These are phyloP conservation scores for Cottus gobio DNA, from an alignment of 2,113 vertebrate genomes.

Conservation along the genomic window DNA sequence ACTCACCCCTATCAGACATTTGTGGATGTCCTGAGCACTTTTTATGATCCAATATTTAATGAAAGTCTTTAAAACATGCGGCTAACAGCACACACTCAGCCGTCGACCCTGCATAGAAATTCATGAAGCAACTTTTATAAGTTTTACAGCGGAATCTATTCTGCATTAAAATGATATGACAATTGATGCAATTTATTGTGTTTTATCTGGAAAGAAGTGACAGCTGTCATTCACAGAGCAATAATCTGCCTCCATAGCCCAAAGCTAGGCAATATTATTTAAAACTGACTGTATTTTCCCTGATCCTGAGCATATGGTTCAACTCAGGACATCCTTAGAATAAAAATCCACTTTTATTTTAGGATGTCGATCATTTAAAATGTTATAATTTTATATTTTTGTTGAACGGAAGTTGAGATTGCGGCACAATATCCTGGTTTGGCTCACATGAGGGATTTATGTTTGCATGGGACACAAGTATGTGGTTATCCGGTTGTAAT, in stretches of 20 bases:
- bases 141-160: not conserved
- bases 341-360: not conserved
- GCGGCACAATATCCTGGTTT: not conserved
- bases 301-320: not conserved
- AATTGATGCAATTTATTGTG: not conserved
- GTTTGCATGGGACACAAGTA: not conserved
- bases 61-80: not conserved
- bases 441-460: not conserved
- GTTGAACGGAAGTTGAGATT: not conserved
- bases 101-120: not conserved
- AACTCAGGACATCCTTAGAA: not conserved
- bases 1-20: not conserved
- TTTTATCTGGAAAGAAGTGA: not conserved
- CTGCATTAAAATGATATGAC: not conserved
- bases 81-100: not conserved
- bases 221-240: not conserved
- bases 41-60: not conserved
- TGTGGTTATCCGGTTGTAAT: not conserved
- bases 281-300: not conserved
- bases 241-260: not conserved
- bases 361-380: not conserved
- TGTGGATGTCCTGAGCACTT: not conserved
- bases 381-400: not conserved
- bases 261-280: not conserved
- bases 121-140: not conserved